A percentile compares a stretch with the other conserved stretches of the same genome.
These are phyloP conservation scores for Protosalanx chinensis DNA, from an alignment of 2,797 vertebrate genomes.

Conservation along the genomic window DNA sequence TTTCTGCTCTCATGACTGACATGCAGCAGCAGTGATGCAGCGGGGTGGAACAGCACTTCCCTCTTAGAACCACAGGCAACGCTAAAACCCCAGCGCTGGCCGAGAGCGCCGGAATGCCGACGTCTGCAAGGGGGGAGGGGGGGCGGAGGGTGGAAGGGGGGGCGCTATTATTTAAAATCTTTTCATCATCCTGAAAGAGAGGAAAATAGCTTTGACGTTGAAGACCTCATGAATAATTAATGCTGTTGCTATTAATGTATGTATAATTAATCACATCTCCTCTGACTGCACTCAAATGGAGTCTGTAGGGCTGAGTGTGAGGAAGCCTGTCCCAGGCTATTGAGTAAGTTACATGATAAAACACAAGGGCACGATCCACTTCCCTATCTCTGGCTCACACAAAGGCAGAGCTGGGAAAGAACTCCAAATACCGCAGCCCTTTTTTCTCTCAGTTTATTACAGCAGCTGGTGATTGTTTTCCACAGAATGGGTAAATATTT, in stretches of 20 bases:
- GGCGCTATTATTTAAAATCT: conserved; percentile 75
- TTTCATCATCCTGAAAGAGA: conserved; percentile 74
- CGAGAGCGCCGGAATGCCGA: conserved; percentile 67
- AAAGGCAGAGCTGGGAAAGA: conserved; percentile 36
- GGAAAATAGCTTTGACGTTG: conserved; percentile 71
- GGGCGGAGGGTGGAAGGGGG: conserved; percentile 24
- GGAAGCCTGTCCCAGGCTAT: conserved; percentile 58
- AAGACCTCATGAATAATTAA: conserved; percentile 76
- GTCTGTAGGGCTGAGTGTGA: conserved; percentile 67
- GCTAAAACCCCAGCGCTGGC: conserved; percentile 56
- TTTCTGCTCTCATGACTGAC: conserved; percentile 39
- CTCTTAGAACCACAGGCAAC: conserved; percentile 55
- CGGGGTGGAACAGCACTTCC: conserved; percentile 46
- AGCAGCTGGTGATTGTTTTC: conserved; percentile 54
- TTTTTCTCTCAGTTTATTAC: conserved; percentile 32
- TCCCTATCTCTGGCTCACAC: conserved; percentile 32
- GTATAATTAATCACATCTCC: conserved; percentile 79
- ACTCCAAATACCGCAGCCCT: conserved; percentile 11
- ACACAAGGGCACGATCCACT: conserved; percentile 41
- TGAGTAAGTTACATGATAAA: conserved; percentile 54
- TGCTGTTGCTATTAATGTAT: conserved; percentile 78
- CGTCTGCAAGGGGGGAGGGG: conserved; percentile 47
- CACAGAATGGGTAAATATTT: conserved; percentile 54
- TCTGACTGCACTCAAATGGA: conserved; percentile 69
- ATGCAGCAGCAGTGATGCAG: conserved; percentile 36